These are phyloP conservation scores for Sebastes kiyomatsui DNA, from an alignment of 2,797 vertebrate genomes.

Conservation along the genomic window DNA sequence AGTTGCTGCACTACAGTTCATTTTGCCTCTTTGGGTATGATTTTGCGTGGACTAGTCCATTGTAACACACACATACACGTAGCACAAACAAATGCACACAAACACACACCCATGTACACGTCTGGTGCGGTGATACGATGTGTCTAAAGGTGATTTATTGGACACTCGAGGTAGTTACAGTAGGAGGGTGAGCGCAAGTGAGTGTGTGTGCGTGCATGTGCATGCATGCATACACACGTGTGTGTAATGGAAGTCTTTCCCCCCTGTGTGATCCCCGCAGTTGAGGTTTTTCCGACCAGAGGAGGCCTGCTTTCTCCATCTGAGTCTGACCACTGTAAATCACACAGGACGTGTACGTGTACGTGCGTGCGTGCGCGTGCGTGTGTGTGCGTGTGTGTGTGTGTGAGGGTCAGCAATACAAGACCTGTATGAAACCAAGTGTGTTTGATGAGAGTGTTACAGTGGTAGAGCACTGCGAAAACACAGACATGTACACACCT, in stretches of 20 bases:
- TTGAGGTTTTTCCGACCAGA: conserved; percentile 63
- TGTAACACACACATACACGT: neutral
- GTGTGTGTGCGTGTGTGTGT: neutral
- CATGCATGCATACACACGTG: too few species aligned
- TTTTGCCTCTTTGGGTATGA: neutral
- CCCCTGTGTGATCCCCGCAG: conserved; percentile 52
- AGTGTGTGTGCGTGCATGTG: neutral
- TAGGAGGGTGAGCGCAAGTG: conserved; percentile 1
- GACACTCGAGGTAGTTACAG: conserved; percentile 18
- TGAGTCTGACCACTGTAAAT: conserved; percentile 59
- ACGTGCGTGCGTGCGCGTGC: neutral
- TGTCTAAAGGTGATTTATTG: conserved; percentile 61
- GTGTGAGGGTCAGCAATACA: neutral
- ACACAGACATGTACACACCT: neutral
- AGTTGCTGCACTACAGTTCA: neutral
- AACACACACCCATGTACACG: neutral
- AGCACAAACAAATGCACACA: neutral
- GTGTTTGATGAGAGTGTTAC: conserved; percentile 7
- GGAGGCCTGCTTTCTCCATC: conserved; percentile 74
- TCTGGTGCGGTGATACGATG: conserved; percentile 32
- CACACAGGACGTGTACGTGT: conserved; percentile 46
- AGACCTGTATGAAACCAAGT: neutral
- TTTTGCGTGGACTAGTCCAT: neutral
- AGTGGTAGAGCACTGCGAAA: neutral
- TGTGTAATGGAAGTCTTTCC: conserved; percentile 51